A percentile compares a stretch with the other conserved stretches of the same genome.
Evolutionary conservation across 1,140 invertebrate genomes (phyloP).

Genomic region (Trichonephila clavipes): DNA sequence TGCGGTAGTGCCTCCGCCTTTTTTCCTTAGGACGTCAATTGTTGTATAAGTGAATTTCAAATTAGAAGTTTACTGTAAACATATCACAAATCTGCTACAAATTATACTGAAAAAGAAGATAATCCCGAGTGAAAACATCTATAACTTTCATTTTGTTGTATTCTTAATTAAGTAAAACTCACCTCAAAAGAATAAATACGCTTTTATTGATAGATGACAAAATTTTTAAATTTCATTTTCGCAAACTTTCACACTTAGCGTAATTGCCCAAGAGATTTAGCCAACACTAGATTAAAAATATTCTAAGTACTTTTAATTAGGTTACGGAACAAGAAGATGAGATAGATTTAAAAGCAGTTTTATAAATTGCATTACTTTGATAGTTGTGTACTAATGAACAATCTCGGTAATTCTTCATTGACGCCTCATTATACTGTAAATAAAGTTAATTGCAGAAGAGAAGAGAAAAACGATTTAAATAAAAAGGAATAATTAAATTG

Average conservation of each 20-base stretch:
- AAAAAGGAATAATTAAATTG: background rate
- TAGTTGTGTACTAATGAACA: conserved; percentile 6
- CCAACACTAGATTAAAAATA: conserved; percentile 5
- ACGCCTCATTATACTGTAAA: background rate
- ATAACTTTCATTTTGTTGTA: background rate
- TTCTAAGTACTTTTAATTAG: conserved; percentile 20
- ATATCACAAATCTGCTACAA: background rate
- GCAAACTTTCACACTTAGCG: conserved; percentile 8
- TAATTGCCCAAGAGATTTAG: background rate
- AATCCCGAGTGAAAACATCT: background rate
- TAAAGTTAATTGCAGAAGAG: background rate
- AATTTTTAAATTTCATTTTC: conserved; percentile 22
- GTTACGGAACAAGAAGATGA: background rate
- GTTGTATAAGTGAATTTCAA: background rate
- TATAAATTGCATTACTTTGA: conserved; percentile 31
- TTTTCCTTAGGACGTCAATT: too few relatives aligned
- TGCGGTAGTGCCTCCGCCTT: too few relatives aligned
- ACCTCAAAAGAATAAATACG: background rate
- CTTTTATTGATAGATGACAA: background rate
- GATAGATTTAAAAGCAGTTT: conserved; percentile 32
- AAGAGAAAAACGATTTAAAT: background rate
- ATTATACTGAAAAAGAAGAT: background rate
- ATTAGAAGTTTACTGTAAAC: background rate
- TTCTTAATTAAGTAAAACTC: conserved; percentile 1
- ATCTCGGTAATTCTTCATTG: conserved; percentile 22